Conservation (phyloP, 2,888 invertebrate species). For the Orthonevra nobilis region DNA sequence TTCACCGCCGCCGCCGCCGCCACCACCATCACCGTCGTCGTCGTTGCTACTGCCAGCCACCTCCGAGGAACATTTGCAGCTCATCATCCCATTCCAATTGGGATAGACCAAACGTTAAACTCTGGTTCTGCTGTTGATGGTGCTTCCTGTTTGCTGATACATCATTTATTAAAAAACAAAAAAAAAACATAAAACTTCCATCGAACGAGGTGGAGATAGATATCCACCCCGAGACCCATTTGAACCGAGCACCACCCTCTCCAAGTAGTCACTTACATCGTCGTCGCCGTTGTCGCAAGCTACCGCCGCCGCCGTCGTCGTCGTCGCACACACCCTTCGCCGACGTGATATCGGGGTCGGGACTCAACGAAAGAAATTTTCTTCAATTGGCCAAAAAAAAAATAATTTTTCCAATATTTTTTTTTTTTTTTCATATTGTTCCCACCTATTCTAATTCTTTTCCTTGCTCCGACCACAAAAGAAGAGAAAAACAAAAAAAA, state of each 20-base stretch:
- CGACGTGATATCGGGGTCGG: conserved; percentile 52
- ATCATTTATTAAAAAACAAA: no score
- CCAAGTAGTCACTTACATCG: no score
- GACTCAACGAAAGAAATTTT: conserved; percentile 60
- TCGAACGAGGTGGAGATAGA: conserved; percentile 49
- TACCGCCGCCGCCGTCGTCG: conserved; percentile 18
- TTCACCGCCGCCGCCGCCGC: no score
- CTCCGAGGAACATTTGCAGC: conserved; percentile 29
- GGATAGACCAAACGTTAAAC: no score
- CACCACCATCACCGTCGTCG: no score
- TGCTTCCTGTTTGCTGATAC: conserved; percentile 51
- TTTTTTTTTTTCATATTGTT: conserved; percentile 14
- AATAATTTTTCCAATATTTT: background rate
- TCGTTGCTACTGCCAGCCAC: no score
- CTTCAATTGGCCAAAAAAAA: no score
- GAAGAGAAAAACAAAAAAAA: conserved; percentile 66
- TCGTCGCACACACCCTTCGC: conserved; percentile 51
- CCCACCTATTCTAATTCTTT: no score
- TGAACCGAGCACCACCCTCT: conserved; percentile 44
- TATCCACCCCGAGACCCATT: conserved; percentile 63
- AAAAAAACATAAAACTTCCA: no score
- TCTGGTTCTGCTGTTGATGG: conserved; percentile 34
- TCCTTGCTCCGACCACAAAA: conserved; percentile 51
- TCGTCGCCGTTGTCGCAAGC: conserved; percentile 19
- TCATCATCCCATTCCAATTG: conserved; percentile 20